Percentiles rank a stretch among this genome's conserved stretches.
phyloP scores from a whole-genome alignment of 2,113 vertebrate species.

The Dendrocopos noguchii region DNA sequence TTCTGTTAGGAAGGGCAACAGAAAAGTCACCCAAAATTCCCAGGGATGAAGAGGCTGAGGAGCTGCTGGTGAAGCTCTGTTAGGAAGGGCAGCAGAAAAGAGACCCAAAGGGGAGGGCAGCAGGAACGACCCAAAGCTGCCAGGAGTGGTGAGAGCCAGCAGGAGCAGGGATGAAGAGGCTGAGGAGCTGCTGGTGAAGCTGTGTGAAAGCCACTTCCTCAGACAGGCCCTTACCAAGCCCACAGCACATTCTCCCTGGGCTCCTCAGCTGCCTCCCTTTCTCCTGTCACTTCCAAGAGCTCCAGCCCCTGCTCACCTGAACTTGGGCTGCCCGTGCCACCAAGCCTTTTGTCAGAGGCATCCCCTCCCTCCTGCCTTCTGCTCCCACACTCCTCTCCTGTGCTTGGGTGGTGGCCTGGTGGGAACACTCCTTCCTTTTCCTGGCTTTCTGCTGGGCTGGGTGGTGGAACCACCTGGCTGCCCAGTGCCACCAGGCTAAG shows the following conservation, averaged over 20 bases:
- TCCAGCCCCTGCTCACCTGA: neutral
- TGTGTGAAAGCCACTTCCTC: neutral
- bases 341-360: neutral
- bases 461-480: neutral
- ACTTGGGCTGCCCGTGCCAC: neutral
- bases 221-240: too few relatives aligned
- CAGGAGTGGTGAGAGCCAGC: neutral
- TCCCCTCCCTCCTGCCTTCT: neutral
- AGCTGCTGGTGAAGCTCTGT: neutral
- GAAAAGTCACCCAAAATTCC: neutral
- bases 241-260: neutral
- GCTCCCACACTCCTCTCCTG: neutral
- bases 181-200: neutral
- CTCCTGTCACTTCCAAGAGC: neutral
- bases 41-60: neutral
- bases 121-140: neutral
- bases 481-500: neutral
- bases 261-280: neutral
- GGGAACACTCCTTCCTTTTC: neutral
- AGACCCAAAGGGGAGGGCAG: neutral
- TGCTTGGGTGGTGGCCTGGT: accelerated
- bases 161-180: neutral
- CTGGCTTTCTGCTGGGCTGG: neutral
- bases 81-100: neutral
- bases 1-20: neutral